A percentile compares a stretch with the other conserved stretches of the same genome.
Evolutionary conservation across 2,113 vertebrate genomes (phyloP).

Genomic region (Microtus oregoni): DNA sequence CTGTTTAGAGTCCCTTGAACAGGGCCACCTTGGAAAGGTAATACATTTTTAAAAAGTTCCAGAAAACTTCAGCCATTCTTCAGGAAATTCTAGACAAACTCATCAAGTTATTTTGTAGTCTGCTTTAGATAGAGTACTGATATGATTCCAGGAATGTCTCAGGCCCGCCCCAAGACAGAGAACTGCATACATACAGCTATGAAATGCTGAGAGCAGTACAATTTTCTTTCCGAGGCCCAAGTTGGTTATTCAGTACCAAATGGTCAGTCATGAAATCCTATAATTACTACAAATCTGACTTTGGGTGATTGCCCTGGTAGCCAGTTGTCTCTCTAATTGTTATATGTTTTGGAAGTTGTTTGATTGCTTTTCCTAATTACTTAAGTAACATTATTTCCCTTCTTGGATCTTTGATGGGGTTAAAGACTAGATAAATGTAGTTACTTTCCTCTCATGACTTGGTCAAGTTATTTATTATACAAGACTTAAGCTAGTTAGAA

Average conservation of each 20-base stretch:
- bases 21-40: not conserved
- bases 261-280: not conserved
- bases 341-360: no score
- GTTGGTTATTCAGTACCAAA: not conserved
- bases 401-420: no score
- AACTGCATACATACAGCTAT: not conserved
- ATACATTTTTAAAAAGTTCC: not conserved
- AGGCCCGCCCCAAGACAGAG: not conserved
- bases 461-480: no score
- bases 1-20: not conserved
- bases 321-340: no score
- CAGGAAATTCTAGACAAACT: not conserved
- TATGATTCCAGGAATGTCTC: not conserved
- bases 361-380: no score
- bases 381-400: no score
- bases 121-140: not conserved
- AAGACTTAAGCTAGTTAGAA: no score
- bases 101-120: not conserved
- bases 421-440: no score
- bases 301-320: no score
- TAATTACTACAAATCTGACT: no score
- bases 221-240: not conserved
- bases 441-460: no score
- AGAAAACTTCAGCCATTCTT: not conserved
- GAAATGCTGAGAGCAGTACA: not conserved